Base-by-base conservation (phyloP, 1,140 invertebrate genomes). In the Diplogasteroides magnus region DNA sequence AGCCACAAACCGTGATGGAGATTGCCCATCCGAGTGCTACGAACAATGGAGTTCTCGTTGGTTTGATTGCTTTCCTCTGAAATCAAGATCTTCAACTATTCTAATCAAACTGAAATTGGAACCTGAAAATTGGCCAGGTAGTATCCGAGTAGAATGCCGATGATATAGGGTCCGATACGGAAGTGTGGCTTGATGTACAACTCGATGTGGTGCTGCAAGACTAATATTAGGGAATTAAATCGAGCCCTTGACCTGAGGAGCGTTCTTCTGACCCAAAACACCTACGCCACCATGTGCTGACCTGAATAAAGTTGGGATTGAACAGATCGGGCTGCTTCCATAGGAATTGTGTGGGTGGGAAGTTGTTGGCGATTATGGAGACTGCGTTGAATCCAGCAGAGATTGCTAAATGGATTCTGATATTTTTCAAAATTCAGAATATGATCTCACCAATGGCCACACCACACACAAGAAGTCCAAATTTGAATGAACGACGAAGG, bases 141-240 rank as follows among this genome's bases (percentile, higher is more conserved):
- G 48, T 83, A 82, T n/a, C 85, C 85, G 2, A 85, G 77, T 13
- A 86, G 69, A 59, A 86, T 70, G 3, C 85, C 85, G 61, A 86
- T 79, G 67, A 84, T 77, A 69, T 84, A 86, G 23, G 84, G 79
- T 0, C 82, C 80, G 29, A 86, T 83, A 13, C 85, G 76, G 69
- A 82, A 85, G 81, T 84, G 85, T 2, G 85, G 85, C 31, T 81
- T 83, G 25, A 85, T 84, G 75, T 86, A 86, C 23, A 86, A 83
- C 29, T 82, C 71, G 37, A 81, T 65, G 67, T 81, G 79, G 63
- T 81, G 79, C 71, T 75, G 61, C 1, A 68, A 70, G n/a, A n/a
- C n/a, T n/a, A n/a, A n/a, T n/a, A n/a, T n/a, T n/a, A n/a, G n/a
- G n/a, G n/a, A n/a, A n/a, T n/a, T n/a, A n/a, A n/a, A n/a, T n/a